Conservation (phyloP, 2,888 invertebrate species). For the Alcis repandata region DNA sequence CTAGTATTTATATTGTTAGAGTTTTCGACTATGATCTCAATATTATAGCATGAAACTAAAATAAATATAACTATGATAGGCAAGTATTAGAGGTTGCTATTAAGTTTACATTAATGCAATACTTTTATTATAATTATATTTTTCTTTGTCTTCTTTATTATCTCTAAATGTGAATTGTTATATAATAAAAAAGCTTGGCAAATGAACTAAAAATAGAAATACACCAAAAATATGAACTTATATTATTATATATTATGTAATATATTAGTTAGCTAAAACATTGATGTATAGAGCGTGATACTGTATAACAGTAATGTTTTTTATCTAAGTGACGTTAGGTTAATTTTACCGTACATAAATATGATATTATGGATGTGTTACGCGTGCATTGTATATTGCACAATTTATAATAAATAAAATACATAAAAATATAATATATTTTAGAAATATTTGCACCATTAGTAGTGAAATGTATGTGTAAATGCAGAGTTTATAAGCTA, state of each 20-base stretch:
- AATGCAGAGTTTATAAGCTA: constrained; percentile 80
- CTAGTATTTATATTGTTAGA: constrained; percentile 20
- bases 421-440: constrained; percentile 84
- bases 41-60: constrained; percentile 24
- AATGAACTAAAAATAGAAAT: constrained; percentile 71
- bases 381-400: constrained; percentile 84
- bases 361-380: constrained; percentile 69
- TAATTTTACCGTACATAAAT: constrained; percentile 51
- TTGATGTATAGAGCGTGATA: constrained; percentile 82
- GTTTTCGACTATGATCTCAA: background rate
- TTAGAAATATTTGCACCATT: constrained; percentile 86
- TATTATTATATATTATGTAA: constrained; percentile 55
- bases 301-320: constrained; percentile 84
- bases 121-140: background rate
- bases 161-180: background rate
- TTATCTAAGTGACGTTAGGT: constrained; percentile 75
- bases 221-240: constrained; percentile 69
- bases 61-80: no score
- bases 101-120: background rate
- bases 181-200: constrained; percentile 62
- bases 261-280: constrained; percentile 70
- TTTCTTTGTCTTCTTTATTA: background rate
- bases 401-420: constrained; percentile 79
- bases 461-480: constrained; percentile 83
- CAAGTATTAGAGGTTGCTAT: no score